These are phyloP conservation scores for Phallusia fumigata DNA, from an alignment of 23 tunicate genomes.

Conservation along the genomic window DNA sequence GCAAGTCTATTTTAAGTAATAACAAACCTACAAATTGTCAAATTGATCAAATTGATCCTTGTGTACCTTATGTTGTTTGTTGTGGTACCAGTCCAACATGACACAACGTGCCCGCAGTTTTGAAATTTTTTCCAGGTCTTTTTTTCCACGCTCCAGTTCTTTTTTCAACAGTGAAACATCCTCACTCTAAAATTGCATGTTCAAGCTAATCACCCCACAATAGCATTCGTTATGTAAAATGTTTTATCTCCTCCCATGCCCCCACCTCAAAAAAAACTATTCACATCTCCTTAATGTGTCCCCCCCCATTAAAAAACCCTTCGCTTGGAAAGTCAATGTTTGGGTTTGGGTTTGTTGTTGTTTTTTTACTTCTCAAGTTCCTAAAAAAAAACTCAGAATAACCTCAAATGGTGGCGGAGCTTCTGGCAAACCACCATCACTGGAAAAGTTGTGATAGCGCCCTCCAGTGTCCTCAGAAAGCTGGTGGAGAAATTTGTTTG, in stretches of 20 bases:
- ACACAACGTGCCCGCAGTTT: conserved; percentile 84
- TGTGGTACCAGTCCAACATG: conserved; percentile 89
- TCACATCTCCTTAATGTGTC: too few relatives aligned
- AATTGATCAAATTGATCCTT: not conserved
- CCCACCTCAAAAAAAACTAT: too few relatives aligned
- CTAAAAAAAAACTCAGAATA: too few relatives aligned
- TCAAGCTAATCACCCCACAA: not conserved
- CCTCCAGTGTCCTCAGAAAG: conserved; percentile 94
- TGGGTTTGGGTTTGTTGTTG: too few relatives aligned
- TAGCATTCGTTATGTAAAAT: too few relatives aligned
- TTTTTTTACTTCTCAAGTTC: too few relatives aligned
- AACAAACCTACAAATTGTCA: too few relatives aligned
- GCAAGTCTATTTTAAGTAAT: too few relatives aligned
- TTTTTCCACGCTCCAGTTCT: conserved; percentile 70
- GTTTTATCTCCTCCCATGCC: too few relatives aligned
- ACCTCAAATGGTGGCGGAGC: conserved; percentile 73
- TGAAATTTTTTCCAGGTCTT: conserved; percentile 73
- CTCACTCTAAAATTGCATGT: conserved; percentile 56
- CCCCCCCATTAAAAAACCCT: too few relatives aligned
- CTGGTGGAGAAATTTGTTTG: conserved; percentile 77
- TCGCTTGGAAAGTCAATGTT: too few relatives aligned
- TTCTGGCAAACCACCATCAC: conserved; percentile 54
- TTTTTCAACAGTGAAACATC: conserved; percentile 76
- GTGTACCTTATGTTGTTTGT: conserved; percentile 64
- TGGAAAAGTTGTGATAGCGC: conserved; percentile 86